A percentile compares a stretch with the other conserved stretches of the same genome.
Evolutionary conservation across 2,797 vertebrate species (phyloP).

Genomic region (Sparus aurata): DNA sequence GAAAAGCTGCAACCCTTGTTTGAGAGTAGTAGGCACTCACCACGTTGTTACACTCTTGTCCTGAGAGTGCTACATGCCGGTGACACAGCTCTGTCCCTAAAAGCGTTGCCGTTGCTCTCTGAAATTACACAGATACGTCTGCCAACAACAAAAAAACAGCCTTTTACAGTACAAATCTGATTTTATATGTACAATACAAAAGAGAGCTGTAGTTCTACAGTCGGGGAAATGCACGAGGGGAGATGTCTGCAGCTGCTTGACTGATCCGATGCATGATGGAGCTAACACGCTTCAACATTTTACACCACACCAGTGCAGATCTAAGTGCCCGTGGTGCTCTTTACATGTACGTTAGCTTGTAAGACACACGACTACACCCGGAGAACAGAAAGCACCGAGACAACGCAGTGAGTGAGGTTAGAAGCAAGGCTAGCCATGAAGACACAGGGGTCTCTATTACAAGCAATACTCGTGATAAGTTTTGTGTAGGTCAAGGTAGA

Average conservation of each 20-base stretch:
- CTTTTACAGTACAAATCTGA: neutral
- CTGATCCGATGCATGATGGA: constrained; percentile 9
- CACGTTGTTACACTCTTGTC: constrained; percentile 35
- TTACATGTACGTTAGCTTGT: constrained; percentile 4
- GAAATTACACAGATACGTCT: too few species aligned
- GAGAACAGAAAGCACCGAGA: neutral
- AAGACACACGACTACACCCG: neutral
- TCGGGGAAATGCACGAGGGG: neutral
- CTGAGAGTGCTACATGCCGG: constrained; percentile 36
- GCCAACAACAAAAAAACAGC: neutral
- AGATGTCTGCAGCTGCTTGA: neutral
- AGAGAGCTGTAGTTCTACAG: neutral
- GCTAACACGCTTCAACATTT: constrained; percentile 12
- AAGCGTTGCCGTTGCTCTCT: too few species aligned
- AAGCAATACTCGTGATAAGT: neutral
- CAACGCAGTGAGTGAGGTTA: neutral
- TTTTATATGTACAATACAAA: neutral
- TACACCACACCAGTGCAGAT: constrained; percentile 4
- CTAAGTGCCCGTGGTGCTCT: neutral
- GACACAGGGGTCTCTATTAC: neutral
- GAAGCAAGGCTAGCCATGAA: neutral
- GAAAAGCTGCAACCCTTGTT: constrained; percentile 20
- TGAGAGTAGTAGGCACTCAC: constrained; percentile 12
- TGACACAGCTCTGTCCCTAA: constrained; percentile 19
- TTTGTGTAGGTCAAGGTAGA: neutral